Percentiles rank a stretch among this genome's conserved stretches.
Evolutionary conservation across 2,113 vertebrate species (phyloP).

Genomic region (Platichthys flesus): DNA sequence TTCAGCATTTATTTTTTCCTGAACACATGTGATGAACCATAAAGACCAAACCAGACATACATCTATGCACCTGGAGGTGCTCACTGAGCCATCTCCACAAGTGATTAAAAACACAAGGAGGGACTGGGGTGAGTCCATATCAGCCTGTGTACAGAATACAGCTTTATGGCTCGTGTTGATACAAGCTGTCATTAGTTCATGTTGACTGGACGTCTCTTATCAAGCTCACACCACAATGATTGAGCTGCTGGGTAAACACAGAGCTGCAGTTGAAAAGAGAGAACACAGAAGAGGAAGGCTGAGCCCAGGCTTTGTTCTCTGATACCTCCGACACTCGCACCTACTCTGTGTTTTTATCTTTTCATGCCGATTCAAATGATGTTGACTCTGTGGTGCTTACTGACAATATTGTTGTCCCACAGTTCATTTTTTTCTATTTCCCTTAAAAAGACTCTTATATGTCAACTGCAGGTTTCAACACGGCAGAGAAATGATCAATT

Average conservation of each 20-base stretch:
- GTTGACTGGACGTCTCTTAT: conserved; percentile 68
- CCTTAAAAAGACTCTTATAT: background rate
- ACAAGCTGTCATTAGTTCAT: conserved; percentile 64
- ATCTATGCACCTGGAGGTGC: no score
- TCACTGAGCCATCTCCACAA: no score
- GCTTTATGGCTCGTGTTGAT: conserved; percentile 70
- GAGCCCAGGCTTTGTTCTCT: conserved; percentile 26
- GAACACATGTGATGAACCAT: no score
- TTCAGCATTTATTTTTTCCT: no score
- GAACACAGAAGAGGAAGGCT: conserved; percentile 24
- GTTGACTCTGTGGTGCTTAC: background rate
- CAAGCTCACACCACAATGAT: conserved; percentile 41
- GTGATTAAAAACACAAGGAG: conserved; percentile 46
- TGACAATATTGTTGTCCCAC: background rate
- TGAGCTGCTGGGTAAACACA: conserved; percentile 64
- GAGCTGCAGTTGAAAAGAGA: conserved; percentile 35
- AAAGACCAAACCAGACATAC: no score
- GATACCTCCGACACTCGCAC: conserved; percentile 19
- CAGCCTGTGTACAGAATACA: conserved; percentile 29
- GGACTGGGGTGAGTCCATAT: conserved; percentile 25
- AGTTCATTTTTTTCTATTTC: background rate
- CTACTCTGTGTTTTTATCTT: background rate
- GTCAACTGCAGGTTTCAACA: conserved; percentile 16
- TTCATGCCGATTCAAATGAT: background rate
- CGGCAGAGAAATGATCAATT: background rate